Evolutionary conservation across 2,113 vertebrate genomes (phyloP).

Genomic region (Caretta caretta): DNA sequence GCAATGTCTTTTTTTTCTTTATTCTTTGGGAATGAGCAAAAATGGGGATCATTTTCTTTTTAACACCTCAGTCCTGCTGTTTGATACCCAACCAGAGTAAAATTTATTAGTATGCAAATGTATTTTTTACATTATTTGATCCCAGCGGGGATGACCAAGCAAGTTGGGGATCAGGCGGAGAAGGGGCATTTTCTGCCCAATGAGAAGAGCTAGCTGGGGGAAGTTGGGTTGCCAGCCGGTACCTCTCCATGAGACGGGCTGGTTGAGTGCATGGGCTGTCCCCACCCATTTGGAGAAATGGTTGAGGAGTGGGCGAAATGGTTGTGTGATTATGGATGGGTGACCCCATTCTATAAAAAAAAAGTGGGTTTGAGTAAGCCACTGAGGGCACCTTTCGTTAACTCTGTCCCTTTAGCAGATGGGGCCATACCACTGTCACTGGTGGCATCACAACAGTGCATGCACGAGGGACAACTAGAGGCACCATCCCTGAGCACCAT

Average conservation of each 20-base stretch:
- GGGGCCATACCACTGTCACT: background rate
- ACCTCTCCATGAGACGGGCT: background rate
- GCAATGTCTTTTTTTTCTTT: background rate
- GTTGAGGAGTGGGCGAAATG: slow-evolving; percentile 7
- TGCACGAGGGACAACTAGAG: background rate
- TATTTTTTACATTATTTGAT: background rate
- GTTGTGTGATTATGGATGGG: background rate
- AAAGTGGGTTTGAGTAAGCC: slow-evolving; percentile 20
- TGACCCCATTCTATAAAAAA: background rate
- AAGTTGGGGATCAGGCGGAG: background rate
- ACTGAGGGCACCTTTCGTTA: slow-evolving; percentile 41
- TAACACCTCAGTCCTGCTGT: background rate
- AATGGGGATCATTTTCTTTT: background rate
- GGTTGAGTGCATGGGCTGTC: background rate
- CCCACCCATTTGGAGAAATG: background rate
- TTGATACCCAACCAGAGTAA: background rate
- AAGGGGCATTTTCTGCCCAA: background rate
- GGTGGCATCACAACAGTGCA: background rate
- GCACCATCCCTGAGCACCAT: background rate
- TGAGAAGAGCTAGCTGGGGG: background rate
- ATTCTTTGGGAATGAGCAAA: background rate
- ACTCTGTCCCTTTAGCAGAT: background rate
- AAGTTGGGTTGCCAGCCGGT: background rate
- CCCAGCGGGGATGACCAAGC: background rate
- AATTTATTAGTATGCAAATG: background rate